These are phyloP conservation scores for Clarias macrocephalus DNA, from an alignment of 2,113 vertebrate genomes.

Conservation along the genomic window DNA sequence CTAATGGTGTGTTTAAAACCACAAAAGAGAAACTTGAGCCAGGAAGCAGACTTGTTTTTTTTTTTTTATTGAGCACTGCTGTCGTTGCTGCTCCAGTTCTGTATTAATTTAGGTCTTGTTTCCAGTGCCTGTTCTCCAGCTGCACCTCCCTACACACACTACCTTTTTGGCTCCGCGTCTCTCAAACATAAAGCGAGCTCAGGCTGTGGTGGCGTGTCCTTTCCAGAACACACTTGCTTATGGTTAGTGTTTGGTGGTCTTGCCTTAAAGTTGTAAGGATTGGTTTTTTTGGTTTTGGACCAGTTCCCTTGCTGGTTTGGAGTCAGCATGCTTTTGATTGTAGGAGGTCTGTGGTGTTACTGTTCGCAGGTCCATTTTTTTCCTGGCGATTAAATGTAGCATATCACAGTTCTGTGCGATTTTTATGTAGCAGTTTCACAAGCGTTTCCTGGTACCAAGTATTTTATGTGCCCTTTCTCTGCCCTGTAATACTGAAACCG, in stretches of 20 bases:
- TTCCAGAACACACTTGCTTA: slow-evolving; percentile 27
- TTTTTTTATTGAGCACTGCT: slow-evolving; percentile 46
- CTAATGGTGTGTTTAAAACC: slow-evolving; percentile 54
- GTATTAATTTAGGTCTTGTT: slow-evolving; percentile 48
- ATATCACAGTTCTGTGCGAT: slow-evolving; percentile 18
- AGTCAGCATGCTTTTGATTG: slow-evolving; percentile 38
- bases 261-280: slow-evolving; percentile 22
- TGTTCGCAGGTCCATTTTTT: slow-evolving; percentile 34
- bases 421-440: slow-evolving; percentile 25
- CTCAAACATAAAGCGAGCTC: not conserved
- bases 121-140: slow-evolving; percentile 38
- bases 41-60: slow-evolving; percentile 50
- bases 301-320: slow-evolving; percentile 3
- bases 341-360: slow-evolving; percentile 31
- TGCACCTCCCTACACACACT: slow-evolving; percentile 18
- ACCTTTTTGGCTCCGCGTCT: slow-evolving; percentile 9
- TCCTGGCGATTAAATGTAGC: slow-evolving; percentile 35
- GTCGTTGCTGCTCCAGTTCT: slow-evolving; percentile 37
- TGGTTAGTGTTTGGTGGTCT: slow-evolving; percentile 48
- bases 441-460: slow-evolving; percentile 6
- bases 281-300: slow-evolving; percentile 44
- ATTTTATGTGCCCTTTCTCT: slow-evolving; percentile 34
- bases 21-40: slow-evolving; percentile 41
- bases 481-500: slow-evolving; percentile 32
- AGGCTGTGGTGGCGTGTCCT: slow-evolving; percentile 12